phyloP scores from a whole-genome alignment of 2,797 vertebrate genomes.

The Clarias fuscus region DNA sequence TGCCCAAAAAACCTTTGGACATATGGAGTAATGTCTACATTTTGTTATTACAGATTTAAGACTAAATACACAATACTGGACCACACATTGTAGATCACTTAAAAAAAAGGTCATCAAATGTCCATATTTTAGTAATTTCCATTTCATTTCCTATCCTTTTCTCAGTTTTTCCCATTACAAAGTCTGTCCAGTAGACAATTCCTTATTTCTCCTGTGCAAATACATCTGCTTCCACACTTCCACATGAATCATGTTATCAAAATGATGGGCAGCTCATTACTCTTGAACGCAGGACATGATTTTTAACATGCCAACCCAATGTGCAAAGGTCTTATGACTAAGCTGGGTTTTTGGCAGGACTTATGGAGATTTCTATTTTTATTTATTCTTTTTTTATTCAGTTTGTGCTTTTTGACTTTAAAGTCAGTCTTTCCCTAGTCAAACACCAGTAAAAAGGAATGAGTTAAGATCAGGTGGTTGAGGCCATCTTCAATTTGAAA shows the following conservation, averaged over 20 bases:
- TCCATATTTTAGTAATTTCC: constrained; percentile 25
- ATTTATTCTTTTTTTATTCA: neutral
- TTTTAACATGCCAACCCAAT: neutral
- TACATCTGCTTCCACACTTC: constrained; percentile 28
- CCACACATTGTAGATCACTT: neutral
- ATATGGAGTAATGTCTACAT: neutral
- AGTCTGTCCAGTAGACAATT: constrained; percentile 31
- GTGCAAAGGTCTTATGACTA: neutral
- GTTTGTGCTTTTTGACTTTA: constrained; percentile 16
- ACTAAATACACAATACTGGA: neutral
- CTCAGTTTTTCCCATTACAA: constrained; percentile 31
- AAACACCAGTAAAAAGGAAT: constrained; percentile 3
- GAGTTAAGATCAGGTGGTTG: neutral
- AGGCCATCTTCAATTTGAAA: constrained; percentile 35
- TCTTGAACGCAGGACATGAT: neutral
- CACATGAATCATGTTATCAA: constrained; percentile 10
- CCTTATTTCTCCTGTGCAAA: constrained; percentile 5
- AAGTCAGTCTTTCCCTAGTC: constrained; percentile 21
- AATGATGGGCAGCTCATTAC: constrained; percentile 6
- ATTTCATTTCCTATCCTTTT: constrained; percentile 17
- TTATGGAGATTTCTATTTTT: neutral
- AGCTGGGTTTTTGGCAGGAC: neutral
- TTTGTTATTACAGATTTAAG: neutral
- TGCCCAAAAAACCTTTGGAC: too few relatives aligned
- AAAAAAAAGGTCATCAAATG: neutral